These are phyloP conservation scores for Oceanodroma tethys DNA, from an alignment of 2,113 vertebrate species.

Conservation along the genomic window DNA sequence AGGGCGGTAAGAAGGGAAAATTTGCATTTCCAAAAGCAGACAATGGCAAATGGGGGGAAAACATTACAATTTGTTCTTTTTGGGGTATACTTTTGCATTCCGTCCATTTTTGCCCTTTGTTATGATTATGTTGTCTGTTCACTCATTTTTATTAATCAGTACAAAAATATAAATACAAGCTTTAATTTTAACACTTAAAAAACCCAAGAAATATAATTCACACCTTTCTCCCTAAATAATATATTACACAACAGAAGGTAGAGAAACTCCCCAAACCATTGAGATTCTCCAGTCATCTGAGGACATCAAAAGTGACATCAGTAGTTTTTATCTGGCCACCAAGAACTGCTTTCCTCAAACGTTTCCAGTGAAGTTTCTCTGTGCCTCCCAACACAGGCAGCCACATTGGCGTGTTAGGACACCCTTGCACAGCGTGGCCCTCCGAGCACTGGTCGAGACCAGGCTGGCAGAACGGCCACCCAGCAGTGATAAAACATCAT, in stretches of 20 bases:
- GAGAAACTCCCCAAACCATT: background rate
- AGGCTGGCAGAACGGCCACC: background rate
- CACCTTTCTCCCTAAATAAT: slow-evolving; percentile 43
- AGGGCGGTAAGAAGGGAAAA: background rate
- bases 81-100: background rate
- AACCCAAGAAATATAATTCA: slow-evolving; percentile 19
- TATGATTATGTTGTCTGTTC: background rate
- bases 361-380: background rate
- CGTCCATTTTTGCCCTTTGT: background rate
- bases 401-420: background rate
- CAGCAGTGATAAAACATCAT: background rate
- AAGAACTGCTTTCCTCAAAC: background rate
- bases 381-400: background rate
- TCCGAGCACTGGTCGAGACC: background rate
- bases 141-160: slow-evolving; percentile 52
- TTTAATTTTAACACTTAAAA: slow-evolving; percentile 48
- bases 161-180: slow-evolving; percentile 66
- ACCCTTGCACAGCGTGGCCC: background rate
- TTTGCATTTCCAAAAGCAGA: background rate
- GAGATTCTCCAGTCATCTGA: slow-evolving; percentile 6
- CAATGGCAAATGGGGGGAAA: background rate
- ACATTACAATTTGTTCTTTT: background rate
- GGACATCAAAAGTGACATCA: slow-evolving; percentile 5
- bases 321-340: background rate
- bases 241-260: slow-evolving; percentile 27